A percentile compares a stretch with the other conserved stretches of the same genome.
Evolutionary conservation across 2,797 vertebrate species (phyloP).

Genomic region (Eulemur rubriventer): DNA sequence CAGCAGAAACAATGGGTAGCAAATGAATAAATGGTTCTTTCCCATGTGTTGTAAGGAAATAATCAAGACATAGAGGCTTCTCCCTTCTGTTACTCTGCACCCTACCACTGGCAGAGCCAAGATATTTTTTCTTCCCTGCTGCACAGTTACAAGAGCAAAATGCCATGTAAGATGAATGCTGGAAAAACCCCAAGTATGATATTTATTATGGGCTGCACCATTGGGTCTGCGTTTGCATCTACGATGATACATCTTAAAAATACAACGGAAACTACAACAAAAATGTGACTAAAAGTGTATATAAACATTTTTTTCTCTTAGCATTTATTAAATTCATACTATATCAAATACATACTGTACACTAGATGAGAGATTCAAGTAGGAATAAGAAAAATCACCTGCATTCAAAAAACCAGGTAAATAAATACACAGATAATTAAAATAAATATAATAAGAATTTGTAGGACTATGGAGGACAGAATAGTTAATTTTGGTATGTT

Average conservation of each 20-base stretch:
- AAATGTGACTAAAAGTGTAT: background rate
- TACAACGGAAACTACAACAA: background rate
- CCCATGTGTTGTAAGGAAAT: background rate
- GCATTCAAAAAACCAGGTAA: slow-evolving; percentile 6
- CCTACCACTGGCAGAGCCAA: background rate
- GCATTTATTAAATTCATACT: background rate
- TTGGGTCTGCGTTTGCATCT: background rate
- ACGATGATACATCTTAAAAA: background rate
- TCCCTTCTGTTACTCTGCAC: background rate
- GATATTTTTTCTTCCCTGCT: background rate
- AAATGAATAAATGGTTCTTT: background rate
- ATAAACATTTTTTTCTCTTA: background rate
- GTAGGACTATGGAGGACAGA: background rate
- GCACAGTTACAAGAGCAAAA: background rate
- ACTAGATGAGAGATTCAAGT: background rate
- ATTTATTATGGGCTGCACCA: background rate
- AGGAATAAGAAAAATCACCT: slow-evolving; percentile 5
- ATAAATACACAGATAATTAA: background rate
- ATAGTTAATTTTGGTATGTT: background rate
- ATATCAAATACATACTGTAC: background rate
- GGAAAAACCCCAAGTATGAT: background rate
- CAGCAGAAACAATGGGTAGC: background rate
- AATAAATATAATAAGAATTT: background rate
- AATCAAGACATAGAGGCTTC: background rate
- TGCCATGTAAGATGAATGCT: background rate